Evolutionary conservation across 1,140 invertebrate species (phyloP).

Genomic region (Limonius californicus): DNA sequence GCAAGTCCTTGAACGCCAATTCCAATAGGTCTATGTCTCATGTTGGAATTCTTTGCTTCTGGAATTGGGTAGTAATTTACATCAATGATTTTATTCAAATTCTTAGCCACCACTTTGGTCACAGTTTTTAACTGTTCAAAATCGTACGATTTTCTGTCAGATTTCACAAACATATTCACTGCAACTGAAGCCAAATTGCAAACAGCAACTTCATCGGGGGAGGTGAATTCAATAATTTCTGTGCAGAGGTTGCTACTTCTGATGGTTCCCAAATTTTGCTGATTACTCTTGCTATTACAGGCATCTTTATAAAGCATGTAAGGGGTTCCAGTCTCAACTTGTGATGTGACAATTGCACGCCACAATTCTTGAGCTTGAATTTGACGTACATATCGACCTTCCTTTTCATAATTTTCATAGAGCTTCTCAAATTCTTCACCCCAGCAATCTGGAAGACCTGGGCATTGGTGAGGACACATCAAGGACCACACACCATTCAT

Average conservation of each 20-base stretch:
- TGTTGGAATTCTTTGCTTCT: conserved; percentile 86
- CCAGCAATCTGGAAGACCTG: conserved; percentile 87
- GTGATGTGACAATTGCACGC: conserved; percentile 91
- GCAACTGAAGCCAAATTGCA: conserved; percentile 98
- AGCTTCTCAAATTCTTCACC: conserved; percentile 92
- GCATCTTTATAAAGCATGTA: conserved; percentile 99
- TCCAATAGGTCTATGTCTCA: conserved; percentile 90
- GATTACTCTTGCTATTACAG: conserved; percentile 97
- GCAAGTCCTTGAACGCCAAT: conserved; percentile 97
- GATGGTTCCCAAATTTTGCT: conserved; percentile 97
- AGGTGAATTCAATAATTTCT: conserved; percentile 94
- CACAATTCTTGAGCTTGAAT: conserved; percentile 87
- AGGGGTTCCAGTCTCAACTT: conserved; percentile 97
- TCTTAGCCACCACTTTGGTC: conserved; percentile 84
- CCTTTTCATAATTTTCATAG: conserved; percentile 85
- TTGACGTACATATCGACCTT: conserved; percentile 52
- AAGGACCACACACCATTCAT: conserved; percentile 85
- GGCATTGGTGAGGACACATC: conserved; percentile 95
- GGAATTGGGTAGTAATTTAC: conserved; percentile 94
- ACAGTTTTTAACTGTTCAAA: conserved; percentile 87
- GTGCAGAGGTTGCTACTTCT: conserved; percentile 98
- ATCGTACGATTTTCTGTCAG: conserved; percentile 74
- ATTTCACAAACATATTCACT: conserved; percentile 91
- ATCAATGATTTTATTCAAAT: conserved; percentile 98
- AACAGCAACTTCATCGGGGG: conserved; percentile 92